A percentile compares a stretch with the other conserved stretches of the same genome.
Conservation (phyloP, 2,113 vertebrate genomes). For the Odontesthes bonariensis region DNA sequence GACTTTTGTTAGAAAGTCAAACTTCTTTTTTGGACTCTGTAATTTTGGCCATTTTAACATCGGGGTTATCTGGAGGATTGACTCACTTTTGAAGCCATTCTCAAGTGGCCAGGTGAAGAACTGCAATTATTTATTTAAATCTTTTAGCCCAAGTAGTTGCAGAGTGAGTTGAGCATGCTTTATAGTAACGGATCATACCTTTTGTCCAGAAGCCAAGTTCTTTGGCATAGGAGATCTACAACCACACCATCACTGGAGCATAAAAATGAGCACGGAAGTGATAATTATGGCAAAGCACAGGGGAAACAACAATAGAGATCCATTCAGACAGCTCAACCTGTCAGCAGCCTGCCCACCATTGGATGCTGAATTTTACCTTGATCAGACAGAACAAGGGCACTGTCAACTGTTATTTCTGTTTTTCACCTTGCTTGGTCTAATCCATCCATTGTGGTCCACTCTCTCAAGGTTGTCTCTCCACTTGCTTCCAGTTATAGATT, state of each 20-base stretch:
- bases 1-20: too few species aligned
- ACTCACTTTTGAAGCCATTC: too few species aligned
- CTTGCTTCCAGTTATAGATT: conserved; percentile 7
- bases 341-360: neutral
- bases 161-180: neutral
- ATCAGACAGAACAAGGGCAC: conserved; percentile 27
- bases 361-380: neutral
- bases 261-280: neutral
- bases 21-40: too few species aligned
- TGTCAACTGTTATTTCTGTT: conserved; percentile 16
- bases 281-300: neutral
- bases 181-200: neutral
- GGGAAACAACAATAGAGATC: neutral
- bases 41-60: too few species aligned
- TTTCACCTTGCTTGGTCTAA: neutral
- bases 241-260: neutral
- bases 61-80: too few species aligned
- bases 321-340: neutral
- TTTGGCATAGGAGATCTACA: neutral
- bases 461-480: conserved; percentile 9
- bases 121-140: neutral
- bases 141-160: too few species aligned
- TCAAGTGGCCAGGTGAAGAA: too few species aligned
- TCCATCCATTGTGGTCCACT: neutral
- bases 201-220: neutral